Percentiles rank a stretch among this genome's conserved stretches.
Evolutionary conservation across 2,113 vertebrate species (phyloP).

Genomic region (Tiliqua scincoides): DNA sequence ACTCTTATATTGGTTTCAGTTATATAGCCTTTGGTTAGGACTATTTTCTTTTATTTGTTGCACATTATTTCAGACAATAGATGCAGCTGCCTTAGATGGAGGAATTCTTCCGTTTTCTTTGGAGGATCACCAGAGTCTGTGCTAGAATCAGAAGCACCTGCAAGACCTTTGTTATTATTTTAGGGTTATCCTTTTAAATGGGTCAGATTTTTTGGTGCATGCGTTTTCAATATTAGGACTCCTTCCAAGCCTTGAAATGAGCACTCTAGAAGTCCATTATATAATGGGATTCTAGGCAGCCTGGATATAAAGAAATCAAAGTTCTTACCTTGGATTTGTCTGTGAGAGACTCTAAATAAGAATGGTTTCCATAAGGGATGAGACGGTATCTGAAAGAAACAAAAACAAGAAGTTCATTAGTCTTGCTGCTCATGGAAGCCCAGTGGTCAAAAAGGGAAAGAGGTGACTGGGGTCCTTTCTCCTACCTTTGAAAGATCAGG

Average conservation of each 20-base stretch:
- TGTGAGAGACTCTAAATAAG: constrained; percentile 93
- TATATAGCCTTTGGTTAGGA: too few relatives aligned
- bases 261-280: not conserved
- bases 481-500: constrained; percentile 92
- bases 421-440: accelerated
- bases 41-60: too few relatives aligned
- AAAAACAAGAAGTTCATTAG: not conserved
- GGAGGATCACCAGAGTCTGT: not conserved
- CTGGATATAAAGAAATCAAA: not conserved
- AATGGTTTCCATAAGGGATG: constrained; percentile 97
- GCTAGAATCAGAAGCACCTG: not conserved
- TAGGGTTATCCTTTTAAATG: not conserved
- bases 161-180: not conserved
- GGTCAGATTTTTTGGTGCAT: too few relatives aligned
- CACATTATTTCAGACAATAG: not conserved
- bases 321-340: constrained; percentile 94
- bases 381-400: constrained; percentile 87
- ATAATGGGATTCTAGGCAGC: not conserved
- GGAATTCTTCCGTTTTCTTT: too few relatives aligned
- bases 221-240: too few relatives aligned
- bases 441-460: accelerated
- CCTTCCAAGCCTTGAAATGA: not conserved
- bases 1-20: too few relatives aligned
- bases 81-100: not conserved
- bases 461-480: accelerated